phyloP scores from a whole-genome alignment of 2,888 invertebrate genomes.

The Branchipolynoe longqiensis region DNA sequence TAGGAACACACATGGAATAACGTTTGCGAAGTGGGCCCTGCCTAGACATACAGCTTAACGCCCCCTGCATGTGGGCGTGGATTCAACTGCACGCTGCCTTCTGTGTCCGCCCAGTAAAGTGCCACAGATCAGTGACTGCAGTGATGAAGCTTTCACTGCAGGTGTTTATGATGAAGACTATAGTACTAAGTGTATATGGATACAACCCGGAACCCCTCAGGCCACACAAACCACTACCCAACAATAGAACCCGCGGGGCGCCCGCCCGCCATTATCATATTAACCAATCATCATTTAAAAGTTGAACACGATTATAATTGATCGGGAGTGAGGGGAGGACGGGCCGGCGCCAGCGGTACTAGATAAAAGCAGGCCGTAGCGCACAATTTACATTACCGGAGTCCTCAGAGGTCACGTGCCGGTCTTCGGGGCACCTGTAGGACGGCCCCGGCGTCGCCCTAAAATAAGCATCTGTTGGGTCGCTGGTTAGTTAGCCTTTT shows the following conservation, averaged over 20 bases:
- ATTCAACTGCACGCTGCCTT: too few species aligned
- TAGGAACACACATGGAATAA: too few species aligned
- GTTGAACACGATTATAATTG: conserved; percentile 50
- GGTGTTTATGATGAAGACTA: too few species aligned
- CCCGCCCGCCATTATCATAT: conserved; percentile 31
- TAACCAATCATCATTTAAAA: conserved; percentile 54
- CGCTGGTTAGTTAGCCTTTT: conserved; percentile 44
- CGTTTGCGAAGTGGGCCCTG: too few species aligned
- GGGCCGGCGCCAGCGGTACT: background rate
- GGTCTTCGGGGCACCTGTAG: conserved; percentile 49
- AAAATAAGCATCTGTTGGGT: conserved; percentile 37
- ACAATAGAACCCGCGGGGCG: background rate
- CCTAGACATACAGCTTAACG: too few species aligned
- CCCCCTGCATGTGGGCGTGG: too few species aligned
- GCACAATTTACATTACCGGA: conserved; percentile 41
- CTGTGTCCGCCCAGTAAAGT: too few species aligned
- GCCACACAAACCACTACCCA: too few species aligned
- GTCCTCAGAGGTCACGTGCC: conserved; percentile 17
- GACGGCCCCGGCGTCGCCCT: conserved; percentile 4
- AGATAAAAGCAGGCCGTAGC: conserved; percentile 26
- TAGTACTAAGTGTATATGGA: too few species aligned
- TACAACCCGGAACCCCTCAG: too few species aligned
- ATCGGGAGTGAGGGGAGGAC: background rate
- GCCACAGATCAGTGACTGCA: too few species aligned
- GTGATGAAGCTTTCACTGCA: too few species aligned